These are phyloP conservation scores for Autographa gamma DNA, from an alignment of 2,888 invertebrate species.

Conservation along the genomic window DNA sequence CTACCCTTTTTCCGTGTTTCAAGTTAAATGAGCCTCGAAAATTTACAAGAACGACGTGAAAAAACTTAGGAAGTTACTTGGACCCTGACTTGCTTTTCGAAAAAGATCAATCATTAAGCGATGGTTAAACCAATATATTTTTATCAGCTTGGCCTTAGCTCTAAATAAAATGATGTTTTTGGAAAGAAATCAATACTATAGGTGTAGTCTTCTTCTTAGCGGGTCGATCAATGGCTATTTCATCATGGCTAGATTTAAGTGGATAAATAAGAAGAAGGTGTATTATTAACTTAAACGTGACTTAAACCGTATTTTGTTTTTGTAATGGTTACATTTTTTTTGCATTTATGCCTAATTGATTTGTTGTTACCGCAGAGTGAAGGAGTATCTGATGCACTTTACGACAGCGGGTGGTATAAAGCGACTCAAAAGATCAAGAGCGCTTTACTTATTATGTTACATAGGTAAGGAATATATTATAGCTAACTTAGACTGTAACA, in stretches of 20 bases:
- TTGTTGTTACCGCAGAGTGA: constrained; percentile 67
- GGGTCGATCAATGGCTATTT: too few species aligned
- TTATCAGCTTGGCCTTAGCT: too few species aligned
- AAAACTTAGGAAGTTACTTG: constrained; percentile 14
- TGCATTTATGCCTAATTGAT: neutral
- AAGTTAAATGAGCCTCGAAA: constrained; percentile 26
- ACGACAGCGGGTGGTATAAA: constrained; percentile 79
- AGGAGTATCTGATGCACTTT: constrained; percentile 73
- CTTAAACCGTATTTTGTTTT: too few species aligned
- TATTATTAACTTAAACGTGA: too few species aligned
- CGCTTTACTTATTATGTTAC: constrained; percentile 76
- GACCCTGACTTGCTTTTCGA: constrained; percentile 20
- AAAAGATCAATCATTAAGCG: neutral
- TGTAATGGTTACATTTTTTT: too few species aligned
- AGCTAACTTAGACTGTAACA: too few species aligned
- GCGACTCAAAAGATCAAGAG: constrained; percentile 70
- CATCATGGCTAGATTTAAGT: too few species aligned
- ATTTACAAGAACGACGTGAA: constrained; percentile 17
- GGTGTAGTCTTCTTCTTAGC: too few species aligned
- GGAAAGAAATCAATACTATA: too few species aligned
- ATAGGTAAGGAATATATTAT: constrained; percentile 72
- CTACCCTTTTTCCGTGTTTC: constrained; percentile 19
- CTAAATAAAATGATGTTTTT: too few species aligned
- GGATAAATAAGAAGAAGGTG: too few species aligned
- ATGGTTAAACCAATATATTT: neutral